Evolutionary conservation across 2,888 invertebrate species (phyloP).

Genomic region (Drosophila falleni): DNA sequence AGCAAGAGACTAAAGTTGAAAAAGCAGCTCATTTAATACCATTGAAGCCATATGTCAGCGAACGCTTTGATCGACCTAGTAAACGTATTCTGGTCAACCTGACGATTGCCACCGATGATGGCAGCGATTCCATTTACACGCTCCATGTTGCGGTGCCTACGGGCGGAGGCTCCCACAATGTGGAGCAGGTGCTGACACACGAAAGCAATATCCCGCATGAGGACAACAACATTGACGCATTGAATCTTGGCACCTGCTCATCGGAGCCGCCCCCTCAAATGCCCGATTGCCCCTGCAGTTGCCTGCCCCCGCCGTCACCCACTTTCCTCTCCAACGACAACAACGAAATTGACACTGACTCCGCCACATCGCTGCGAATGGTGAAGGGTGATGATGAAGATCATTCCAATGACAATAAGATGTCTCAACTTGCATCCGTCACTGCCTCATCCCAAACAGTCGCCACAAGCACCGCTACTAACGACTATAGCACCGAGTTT

Average conservation of each 20-base stretch:
- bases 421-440: conserved; percentile 16
- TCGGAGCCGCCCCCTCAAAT: conserved; percentile 84
- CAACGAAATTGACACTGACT: conserved; percentile 56
- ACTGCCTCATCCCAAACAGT: conserved; percentile 16
- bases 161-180: conserved; percentile 78
- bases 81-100: conserved; percentile 92
- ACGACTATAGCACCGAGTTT: conserved; percentile 35
- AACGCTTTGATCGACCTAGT: conserved; percentile 70
- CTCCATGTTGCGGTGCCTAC: conserved; percentile 93
- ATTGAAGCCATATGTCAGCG: conserved; percentile 75
- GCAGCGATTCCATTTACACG: conserved; percentile 88
- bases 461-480: conserved; percentile 30
- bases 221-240: conserved; percentile 35
- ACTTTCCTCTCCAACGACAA: conserved; percentile 15
- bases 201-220: conserved; percentile 43
- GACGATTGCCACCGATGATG: conserved; percentile 91
- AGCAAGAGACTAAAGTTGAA: conserved; percentile 14
- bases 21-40: conserved; percentile 43
- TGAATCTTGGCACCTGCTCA: conserved; percentile 66
- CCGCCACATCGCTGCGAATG: neutral
- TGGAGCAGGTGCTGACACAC: conserved; percentile 78
- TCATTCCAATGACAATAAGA: conserved; percentile 7
- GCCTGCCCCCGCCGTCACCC: conserved; percentile 46
- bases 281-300: conserved; percentile 84
- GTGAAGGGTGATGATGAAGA: neutral